These are phyloP conservation scores for Etheostoma perlongum DNA, from an alignment of 2,797 vertebrate genomes.

Conservation along the genomic window DNA sequence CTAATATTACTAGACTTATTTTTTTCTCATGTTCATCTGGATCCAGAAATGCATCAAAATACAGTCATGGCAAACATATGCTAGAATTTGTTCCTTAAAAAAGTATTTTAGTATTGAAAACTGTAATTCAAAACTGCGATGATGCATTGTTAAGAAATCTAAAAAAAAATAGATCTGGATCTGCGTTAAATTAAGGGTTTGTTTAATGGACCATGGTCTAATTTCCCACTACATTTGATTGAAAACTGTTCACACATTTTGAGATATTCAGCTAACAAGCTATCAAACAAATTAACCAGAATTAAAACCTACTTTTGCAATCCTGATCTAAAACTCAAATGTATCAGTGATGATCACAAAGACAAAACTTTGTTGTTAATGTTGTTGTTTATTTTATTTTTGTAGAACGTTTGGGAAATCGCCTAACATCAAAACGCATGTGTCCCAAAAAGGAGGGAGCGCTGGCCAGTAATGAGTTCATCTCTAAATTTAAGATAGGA, in stretches of 20 bases:
- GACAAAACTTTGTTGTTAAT: background rate
- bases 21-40: too few relatives aligned
- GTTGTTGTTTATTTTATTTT: slow-evolving; percentile 1
- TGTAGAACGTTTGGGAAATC: slow-evolving; percentile 75
- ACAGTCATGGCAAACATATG: too few relatives aligned
- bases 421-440: slow-evolving; percentile 52
- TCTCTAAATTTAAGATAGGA: slow-evolving; percentile 78
- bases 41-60: too few relatives aligned
- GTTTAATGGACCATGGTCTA: background rate
- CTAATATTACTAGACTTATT: too few relatives aligned
- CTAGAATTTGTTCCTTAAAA: background rate
- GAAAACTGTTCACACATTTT: background rate
- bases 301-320: background rate
- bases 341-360: background rate
- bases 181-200: background rate
- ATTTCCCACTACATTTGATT: background rate
- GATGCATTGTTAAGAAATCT: background rate
- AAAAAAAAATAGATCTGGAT: background rate
- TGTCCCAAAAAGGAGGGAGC: slow-evolving; percentile 81
- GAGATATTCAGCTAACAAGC: background rate
- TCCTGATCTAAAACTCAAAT: background rate
- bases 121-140: background rate
- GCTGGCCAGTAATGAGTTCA: slow-evolving; percentile 86
- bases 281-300: background rate
- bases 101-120: background rate